Percentiles rank a stretch among this genome's conserved stretches.
phyloP scores from a whole-genome alignment of 2,888 invertebrate genomes.

The Pecten maximus region DNA sequence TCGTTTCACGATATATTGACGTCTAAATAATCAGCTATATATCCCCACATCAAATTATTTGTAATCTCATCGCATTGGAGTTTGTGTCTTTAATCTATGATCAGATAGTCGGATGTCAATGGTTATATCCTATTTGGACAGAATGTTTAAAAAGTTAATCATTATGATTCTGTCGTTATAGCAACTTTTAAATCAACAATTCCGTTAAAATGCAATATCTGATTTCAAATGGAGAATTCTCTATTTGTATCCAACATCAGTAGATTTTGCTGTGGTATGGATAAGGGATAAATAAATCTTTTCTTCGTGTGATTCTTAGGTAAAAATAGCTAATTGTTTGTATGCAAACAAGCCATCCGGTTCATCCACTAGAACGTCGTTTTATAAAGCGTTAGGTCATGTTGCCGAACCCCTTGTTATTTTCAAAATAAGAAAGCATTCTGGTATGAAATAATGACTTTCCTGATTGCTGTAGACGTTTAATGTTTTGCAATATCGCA shows the following conservation, averaged over 20 bases:
- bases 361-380: too few relatives aligned
- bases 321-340: too few relatives aligned
- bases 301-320: too few relatives aligned
- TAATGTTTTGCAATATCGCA: neutral
- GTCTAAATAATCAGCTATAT: conserved; percentile 1
- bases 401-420: neutral
- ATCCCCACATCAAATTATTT: neutral
- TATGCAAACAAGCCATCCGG: too few relatives aligned
- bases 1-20: neutral
- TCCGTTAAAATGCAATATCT: too few relatives aligned
- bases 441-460: neutral
- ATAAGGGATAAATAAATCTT: too few relatives aligned
- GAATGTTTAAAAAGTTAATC: neutral
- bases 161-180: neutral
- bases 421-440: neutral
- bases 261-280: too few relatives aligned
- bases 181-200: neutral
- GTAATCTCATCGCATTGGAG: neutral
- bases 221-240: too few relatives aligned
- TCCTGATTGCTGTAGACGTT: neutral
- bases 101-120: neutral
- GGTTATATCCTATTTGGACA: neutral
- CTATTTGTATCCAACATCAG: too few relatives aligned
- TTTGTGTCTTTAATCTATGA: neutral
- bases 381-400: neutral